Evolutionary conservation across 2,888 invertebrate species (phyloP).

Genomic region (Cabera pusaria): DNA sequence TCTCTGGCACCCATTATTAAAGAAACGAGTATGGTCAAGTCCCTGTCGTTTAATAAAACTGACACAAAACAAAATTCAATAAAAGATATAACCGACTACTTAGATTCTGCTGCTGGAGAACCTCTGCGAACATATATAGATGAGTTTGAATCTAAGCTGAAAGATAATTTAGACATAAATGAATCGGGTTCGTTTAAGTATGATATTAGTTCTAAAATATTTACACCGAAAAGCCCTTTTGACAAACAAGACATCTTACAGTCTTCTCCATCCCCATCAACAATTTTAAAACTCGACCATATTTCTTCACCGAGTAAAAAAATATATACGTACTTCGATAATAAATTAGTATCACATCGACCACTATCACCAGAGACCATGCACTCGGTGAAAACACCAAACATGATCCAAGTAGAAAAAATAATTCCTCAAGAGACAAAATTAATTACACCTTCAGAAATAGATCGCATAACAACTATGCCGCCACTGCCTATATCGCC

Average conservation of each 20-base stretch:
- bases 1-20: slow-evolving; percentile 33
- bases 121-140: slow-evolving; percentile 70
- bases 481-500: slow-evolving; percentile 25
- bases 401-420: slow-evolving; percentile 18
- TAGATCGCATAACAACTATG: slow-evolving; percentile 8
- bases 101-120: slow-evolving; percentile 69
- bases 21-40: slow-evolving; percentile 29
- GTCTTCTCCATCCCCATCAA: slow-evolving; percentile 35
- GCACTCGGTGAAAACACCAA: slow-evolving; percentile 22
- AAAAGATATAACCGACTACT: slow-evolving; percentile 64
- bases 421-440: slow-evolving; percentile 17
- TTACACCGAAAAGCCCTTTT: slow-evolving; percentile 5
- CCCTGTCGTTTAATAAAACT: slow-evolving; percentile 32
- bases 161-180: slow-evolving; percentile 43
- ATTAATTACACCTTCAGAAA: slow-evolving; percentile 18
- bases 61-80: slow-evolving; percentile 36
- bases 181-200: slow-evolving; percentile 31
- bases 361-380: slow-evolving; percentile 27
- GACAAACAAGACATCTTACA: slow-evolving; percentile 4
- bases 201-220: slow-evolving; percentile 30
- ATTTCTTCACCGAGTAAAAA: slow-evolving; percentile 18
- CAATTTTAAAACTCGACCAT: slow-evolving; percentile 16
- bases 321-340: slow-evolving; percentile 14
- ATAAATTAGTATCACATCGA: slow-evolving; percentile 13
- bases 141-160: slow-evolving; percentile 69